A percentile compares a stretch with the other conserved stretches of the same genome.
Conservation (phyloP, 2,113 vertebrate genomes). For the Hemibagrus wyckioides region DNA sequence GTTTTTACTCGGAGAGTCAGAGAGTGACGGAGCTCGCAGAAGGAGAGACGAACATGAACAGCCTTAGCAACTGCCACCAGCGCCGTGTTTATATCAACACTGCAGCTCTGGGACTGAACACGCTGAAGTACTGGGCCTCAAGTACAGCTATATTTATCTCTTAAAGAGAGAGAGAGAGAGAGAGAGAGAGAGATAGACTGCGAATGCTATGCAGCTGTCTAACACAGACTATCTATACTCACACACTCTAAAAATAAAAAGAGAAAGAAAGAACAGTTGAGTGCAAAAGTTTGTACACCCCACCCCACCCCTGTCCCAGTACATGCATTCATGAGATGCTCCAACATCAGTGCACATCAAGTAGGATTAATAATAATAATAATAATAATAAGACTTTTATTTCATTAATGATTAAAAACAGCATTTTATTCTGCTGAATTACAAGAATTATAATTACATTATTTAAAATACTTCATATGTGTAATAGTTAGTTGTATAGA, state of each 20-base stretch:
- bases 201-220: constrained; percentile 32
- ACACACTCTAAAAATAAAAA: constrained; percentile 2
- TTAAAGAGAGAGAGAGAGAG: not conserved
- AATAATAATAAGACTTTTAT: not conserved
- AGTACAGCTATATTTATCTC: constrained; percentile 48
- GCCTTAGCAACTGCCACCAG: constrained; percentile 43
- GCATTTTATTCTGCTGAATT: not conserved
- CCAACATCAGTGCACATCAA: not conserved
- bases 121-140: not conserved
- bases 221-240: not conserved
- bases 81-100: constrained; percentile 56
- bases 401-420: not conserved
- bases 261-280: not conserved
- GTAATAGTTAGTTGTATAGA: too few species aligned
- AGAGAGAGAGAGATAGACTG: not conserved
- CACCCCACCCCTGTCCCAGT: too few species aligned
- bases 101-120: constrained; percentile 20
- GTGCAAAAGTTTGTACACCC: not conserved
- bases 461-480: too few species aligned
- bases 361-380: not conserved
- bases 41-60: not conserved
- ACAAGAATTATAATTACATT: not conserved
- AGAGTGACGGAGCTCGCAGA: not conserved
- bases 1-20: not conserved
- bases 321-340: too few species aligned